Evolutionary conservation across 2,113 vertebrate species (phyloP).

Genomic region (human (Homo sapiens)): DNA sequence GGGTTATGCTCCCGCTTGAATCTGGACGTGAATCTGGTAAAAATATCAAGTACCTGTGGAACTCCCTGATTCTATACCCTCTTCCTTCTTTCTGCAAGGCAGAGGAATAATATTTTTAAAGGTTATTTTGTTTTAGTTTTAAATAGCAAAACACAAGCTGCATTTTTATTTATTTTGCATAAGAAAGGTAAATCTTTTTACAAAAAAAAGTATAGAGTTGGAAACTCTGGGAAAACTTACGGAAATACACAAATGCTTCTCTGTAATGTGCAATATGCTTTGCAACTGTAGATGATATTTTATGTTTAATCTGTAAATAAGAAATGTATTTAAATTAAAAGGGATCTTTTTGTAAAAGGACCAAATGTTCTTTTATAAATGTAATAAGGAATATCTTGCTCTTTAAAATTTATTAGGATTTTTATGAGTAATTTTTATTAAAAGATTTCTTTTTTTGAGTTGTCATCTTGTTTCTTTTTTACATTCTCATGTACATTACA

Average conservation of each 20-base stretch:
- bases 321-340: conserved; percentile 79
- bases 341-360: conserved; percentile 79
- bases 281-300: conserved; percentile 73
- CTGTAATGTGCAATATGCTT: conserved; percentile 84
- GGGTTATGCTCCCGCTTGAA: background rate
- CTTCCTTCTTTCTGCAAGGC: conserved; percentile 12
- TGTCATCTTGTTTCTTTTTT: conserved; percentile 47
- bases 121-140: conserved; percentile 40
- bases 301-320: conserved; percentile 77
- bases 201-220: conserved; percentile 51
- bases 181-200: conserved; percentile 64
- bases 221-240: conserved; percentile 70
- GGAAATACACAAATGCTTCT: conserved; percentile 67
- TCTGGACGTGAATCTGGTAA: background rate
- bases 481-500: background rate
- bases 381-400: conserved; percentile 76
- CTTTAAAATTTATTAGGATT: conserved; percentile 77
- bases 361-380: conserved; percentile 81
- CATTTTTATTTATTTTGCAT: conserved; percentile 74
- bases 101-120: conserved; percentile 51
- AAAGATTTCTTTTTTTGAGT: conserved; percentile 71
- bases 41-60: conserved; percentile 31
- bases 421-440: conserved; percentile 84
- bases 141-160: conserved; percentile 50
- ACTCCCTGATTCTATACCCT: background rate